A percentile compares a stretch with the other conserved stretches of the same genome.
Conservation (phyloP, 2,113 vertebrate genomes). For the Lipophrys pholis region DNA sequence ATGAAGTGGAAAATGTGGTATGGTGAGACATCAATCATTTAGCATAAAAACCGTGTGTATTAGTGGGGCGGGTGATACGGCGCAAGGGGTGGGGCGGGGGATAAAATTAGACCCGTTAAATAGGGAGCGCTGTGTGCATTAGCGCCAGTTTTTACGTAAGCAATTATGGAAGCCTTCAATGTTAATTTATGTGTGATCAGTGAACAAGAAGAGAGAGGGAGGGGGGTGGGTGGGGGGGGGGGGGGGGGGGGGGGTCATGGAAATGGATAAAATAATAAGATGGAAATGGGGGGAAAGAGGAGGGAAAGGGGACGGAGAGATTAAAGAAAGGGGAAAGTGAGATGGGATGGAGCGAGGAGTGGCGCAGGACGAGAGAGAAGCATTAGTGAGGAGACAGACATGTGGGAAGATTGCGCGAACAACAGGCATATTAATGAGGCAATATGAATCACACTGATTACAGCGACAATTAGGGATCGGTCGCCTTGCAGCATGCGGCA, state of each 20-base stretch:
- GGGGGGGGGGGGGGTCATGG: constrained; percentile 47
- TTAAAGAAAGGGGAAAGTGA: constrained; percentile 48
- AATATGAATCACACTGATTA: constrained; percentile 84
- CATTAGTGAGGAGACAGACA: constrained; percentile 63
- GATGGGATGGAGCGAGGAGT: constrained; percentile 46
- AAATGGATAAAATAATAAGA: constrained; percentile 70
- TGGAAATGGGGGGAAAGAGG: constrained; percentile 64
- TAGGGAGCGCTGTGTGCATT: constrained; percentile 74
- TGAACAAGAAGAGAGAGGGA: constrained; percentile 60
- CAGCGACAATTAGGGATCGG: constrained; percentile 79
- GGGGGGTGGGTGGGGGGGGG: constrained; percentile 13
- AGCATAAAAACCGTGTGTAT: constrained; percentile 77
- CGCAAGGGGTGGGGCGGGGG: constrained; percentile 35
- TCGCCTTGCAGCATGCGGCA: constrained; percentile 67
- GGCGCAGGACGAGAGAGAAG: constrained; percentile 43
- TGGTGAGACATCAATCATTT: constrained; percentile 84
- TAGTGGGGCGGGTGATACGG: constrained; percentile 73
- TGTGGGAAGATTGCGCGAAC: constrained; percentile 76
- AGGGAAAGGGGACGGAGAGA: constrained; percentile 54
- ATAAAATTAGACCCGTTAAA: constrained; percentile 84
- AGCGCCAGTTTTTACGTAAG: constrained; percentile 84
- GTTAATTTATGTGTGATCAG: constrained; percentile 86
- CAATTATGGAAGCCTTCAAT: constrained; percentile 84
- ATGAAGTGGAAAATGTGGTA: constrained; percentile 83
- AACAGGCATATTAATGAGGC: constrained; percentile 85